These are phyloP conservation scores for Chironomus riparius DNA, from an alignment of 2,888 invertebrate species.

Conservation along the genomic window DNA sequence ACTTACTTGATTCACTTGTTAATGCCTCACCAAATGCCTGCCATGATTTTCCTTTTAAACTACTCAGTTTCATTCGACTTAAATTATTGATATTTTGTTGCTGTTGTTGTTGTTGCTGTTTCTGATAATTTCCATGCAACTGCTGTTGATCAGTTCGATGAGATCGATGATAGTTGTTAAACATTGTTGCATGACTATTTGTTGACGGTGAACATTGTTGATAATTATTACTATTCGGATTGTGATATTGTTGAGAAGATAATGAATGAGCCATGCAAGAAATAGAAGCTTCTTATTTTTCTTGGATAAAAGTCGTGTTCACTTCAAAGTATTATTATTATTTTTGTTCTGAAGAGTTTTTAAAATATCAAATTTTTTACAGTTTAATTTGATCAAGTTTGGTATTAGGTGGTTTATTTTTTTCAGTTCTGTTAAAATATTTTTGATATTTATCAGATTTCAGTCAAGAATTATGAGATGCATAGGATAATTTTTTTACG, in stretches of 20 bases:
- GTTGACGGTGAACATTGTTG: constrained; percentile 9
- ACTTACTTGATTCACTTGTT: constrained; percentile 4
- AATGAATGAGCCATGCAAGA: constrained; percentile 10
- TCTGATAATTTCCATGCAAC: background rate
- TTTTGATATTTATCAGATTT: no score
- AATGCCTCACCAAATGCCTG: background rate
- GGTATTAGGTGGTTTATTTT: background rate
- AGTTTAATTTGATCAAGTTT: no score
- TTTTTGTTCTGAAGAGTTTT: background rate
- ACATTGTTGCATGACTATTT: background rate
- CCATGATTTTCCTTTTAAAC: constrained; percentile 21
- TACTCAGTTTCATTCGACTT: background rate
- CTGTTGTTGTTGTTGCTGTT: background rate
- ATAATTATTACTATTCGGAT: background rate
- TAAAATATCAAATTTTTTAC: no score
- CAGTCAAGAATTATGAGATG: no score
- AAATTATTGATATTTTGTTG: no score
- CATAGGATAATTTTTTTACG: no score
- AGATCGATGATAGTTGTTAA: background rate
- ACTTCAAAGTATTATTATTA: background rate
- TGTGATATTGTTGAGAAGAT: background rate
- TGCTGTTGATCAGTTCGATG: background rate
- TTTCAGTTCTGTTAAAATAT: background rate
- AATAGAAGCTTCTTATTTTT: background rate
- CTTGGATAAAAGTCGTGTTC: background rate